These are phyloP conservation scores for Latrodectus hesperus DNA, from an alignment of 2,888 invertebrate species.

Conservation along the genomic window DNA sequence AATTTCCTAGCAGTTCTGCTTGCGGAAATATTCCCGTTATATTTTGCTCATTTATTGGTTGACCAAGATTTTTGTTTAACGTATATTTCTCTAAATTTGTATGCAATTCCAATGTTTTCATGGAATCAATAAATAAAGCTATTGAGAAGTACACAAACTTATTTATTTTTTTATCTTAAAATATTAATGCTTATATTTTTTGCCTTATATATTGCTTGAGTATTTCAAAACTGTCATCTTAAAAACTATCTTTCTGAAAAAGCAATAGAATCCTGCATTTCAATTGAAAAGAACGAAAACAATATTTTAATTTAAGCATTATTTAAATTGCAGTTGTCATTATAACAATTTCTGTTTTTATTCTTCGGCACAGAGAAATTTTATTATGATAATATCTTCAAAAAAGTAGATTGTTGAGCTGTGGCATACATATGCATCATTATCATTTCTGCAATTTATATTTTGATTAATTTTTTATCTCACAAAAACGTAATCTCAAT, in stretches of 20 bases:
- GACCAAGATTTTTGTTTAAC: not conserved
- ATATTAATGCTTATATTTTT: not conserved
- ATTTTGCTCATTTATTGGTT: not conserved
- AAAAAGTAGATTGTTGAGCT: too few species aligned
- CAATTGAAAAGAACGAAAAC: not conserved
- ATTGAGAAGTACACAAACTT: constrained; percentile 13
- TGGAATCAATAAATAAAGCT: constrained; percentile 28
- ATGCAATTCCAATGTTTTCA: not conserved
- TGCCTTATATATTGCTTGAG: not conserved
- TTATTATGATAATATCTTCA: too few species aligned
- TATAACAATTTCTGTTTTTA: too few species aligned
- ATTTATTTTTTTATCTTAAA: not conserved
- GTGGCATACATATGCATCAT: too few species aligned
- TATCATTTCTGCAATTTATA: too few species aligned
- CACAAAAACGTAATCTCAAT: too few species aligned
- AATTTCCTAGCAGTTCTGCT: too few species aligned
- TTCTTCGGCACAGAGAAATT: too few species aligned
- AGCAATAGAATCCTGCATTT: not conserved
- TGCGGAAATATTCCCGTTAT: not conserved
- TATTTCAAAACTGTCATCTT: not conserved
- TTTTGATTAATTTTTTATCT: too few species aligned
- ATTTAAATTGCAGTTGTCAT: too few species aligned
- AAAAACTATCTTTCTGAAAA: too few species aligned
- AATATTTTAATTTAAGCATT: not conserved
- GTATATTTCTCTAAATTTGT: not conserved